These are phyloP conservation scores for Lampris megalopsis DNA, from an alignment of 2,113 vertebrate species.

Conservation along the genomic window DNA sequence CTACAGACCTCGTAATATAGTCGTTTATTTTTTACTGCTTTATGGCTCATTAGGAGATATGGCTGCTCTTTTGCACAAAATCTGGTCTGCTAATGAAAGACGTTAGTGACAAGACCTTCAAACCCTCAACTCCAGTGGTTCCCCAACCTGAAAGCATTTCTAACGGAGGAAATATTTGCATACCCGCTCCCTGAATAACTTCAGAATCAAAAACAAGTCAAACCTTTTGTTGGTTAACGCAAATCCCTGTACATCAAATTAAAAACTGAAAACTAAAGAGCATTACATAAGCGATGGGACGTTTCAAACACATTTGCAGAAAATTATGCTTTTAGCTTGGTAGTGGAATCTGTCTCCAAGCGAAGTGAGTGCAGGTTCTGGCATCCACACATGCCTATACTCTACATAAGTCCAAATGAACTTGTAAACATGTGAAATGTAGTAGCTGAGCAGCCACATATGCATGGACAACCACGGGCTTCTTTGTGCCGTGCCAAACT, in stretches of 20 bases:
- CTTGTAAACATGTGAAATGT: conserved; percentile 33
- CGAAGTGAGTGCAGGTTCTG: no score
- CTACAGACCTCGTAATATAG: conserved; percentile 45
- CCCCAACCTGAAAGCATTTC: conserved; percentile 37
- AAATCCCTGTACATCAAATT: no score
- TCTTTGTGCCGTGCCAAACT: conserved; percentile 29
- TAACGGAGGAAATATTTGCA: conserved; percentile 47
- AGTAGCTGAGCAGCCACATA: conserved; percentile 48
- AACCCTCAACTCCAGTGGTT: background rate
- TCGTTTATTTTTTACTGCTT: conserved; percentile 68
- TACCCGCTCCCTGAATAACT: conserved; percentile 35
- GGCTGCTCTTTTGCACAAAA: conserved; percentile 54
- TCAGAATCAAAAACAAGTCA: background rate
- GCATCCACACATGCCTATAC: background rate
- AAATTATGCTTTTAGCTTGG: no score
- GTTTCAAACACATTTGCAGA: no score
- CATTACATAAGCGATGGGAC: no score
- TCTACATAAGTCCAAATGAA: conserved; percentile 29
- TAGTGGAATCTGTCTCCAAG: no score
- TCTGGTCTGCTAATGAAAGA: conserved; percentile 52
- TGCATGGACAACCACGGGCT: conserved; percentile 26
- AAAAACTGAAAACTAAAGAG: no score
- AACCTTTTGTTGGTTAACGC: no score
- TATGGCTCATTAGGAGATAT: conserved; percentile 53
- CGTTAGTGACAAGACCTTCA: conserved; percentile 39